Evolutionary conservation across 2,797 vertebrate species (phyloP).

Genomic region (Helicolenus hilgendorfi): DNA sequence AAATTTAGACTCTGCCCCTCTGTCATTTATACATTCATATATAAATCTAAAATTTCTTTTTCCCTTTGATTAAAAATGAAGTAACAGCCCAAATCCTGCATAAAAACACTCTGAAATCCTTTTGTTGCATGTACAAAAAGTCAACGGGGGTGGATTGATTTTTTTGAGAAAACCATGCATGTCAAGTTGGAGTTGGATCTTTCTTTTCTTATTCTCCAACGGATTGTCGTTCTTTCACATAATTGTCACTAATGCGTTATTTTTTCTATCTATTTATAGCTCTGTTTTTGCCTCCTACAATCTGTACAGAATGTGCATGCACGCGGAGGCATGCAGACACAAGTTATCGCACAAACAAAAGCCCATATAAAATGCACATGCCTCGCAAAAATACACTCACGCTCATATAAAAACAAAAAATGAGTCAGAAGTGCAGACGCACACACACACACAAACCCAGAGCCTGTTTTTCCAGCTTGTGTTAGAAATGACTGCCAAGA

Average conservation of each 20-base stretch:
- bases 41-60: slow-evolving; percentile 63
- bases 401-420: slow-evolving; percentile 57
- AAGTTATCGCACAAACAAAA: slow-evolving; percentile 38
- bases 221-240: neutral
- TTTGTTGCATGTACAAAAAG: slow-evolving; percentile 66
- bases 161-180: slow-evolving; percentile 39
- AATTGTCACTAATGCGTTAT: neutral
- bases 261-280: slow-evolving; percentile 19
- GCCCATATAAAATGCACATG: slow-evolving; percentile 40
- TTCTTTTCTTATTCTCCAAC: slow-evolving; percentile 5
- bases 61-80: slow-evolving; percentile 81
- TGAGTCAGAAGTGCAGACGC: slow-evolving; percentile 71
- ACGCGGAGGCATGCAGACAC: slow-evolving; percentile 20
- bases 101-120: slow-evolving; percentile 67
- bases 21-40: slow-evolving; percentile 68
- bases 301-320: slow-evolving; percentile 13
- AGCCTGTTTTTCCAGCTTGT: slow-evolving; percentile 82
- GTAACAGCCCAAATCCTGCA: slow-evolving; percentile 25
- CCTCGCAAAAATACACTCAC: slow-evolving; percentile 44
- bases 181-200: slow-evolving; percentile 15
- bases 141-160: slow-evolving; percentile 33
- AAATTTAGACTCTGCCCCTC: slow-evolving; percentile 61
- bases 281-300: slow-evolving; percentile 18
- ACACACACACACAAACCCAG: slow-evolving; percentile 12
- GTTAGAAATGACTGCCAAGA: slow-evolving; percentile 85